A percentile compares a stretch with the other conserved stretches of the same genome.
phyloP scores from a whole-genome alignment of 2,888 invertebrate species.

The Mesoligia furuncula region DNA sequence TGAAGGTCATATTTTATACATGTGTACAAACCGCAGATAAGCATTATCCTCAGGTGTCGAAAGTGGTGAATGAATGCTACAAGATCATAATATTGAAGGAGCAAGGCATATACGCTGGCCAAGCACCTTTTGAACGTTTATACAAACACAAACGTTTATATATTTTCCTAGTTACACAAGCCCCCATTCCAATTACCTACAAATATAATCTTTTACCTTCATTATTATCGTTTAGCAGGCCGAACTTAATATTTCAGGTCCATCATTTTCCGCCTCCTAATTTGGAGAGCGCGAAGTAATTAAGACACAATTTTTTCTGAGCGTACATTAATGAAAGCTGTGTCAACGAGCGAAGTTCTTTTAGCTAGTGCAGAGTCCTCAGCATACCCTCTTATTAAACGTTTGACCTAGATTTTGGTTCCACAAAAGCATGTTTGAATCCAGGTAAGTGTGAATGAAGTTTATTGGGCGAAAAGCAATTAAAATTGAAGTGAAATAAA shows the following conservation, averaged over 20 bases:
- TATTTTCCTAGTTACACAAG: conserved; percentile 10
- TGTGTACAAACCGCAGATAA: background rate
- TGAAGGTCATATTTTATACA: background rate
- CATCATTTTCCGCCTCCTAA: conserved; percentile 32
- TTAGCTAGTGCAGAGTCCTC: conserved; percentile 23
- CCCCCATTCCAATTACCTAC: background rate
- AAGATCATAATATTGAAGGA: background rate
- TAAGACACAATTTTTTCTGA: conserved; percentile 35
- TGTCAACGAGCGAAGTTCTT: conserved; percentile 43
- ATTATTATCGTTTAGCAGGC: conserved; percentile 37
- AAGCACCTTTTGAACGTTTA: background rate
- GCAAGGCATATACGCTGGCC: too few relatives aligned
- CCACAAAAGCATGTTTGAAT: conserved; percentile 19
- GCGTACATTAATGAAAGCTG: conserved; percentile 37
- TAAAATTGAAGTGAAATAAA: conserved; percentile 30
- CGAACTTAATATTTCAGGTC: conserved; percentile 39
- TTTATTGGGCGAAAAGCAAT: conserved; percentile 40
- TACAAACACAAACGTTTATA: background rate
- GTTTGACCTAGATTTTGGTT: conserved; percentile 44
- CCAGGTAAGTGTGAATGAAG: conserved; percentile 26
- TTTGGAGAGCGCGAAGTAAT: conserved; percentile 42
- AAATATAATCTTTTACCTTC: conserved; percentile 19
- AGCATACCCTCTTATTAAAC: conserved; percentile 26
- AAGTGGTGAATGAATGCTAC: background rate
- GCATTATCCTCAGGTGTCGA: background rate